Base-by-base conservation (phyloP, 1,140 invertebrate species). In the Drosophila lacteicornis region DNA sequence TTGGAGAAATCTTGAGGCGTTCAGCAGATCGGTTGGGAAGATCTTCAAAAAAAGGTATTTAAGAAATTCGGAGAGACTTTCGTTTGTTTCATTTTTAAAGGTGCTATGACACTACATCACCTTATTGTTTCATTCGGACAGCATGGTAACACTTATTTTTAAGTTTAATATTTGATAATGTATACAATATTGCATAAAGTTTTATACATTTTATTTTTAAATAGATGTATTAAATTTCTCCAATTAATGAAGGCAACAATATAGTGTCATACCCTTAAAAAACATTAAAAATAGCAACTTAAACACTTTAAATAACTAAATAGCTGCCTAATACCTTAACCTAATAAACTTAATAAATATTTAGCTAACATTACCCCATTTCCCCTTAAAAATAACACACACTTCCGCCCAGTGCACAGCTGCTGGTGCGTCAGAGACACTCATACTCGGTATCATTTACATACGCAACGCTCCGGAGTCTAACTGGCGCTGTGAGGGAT, bases 401-500 rank as follows among this genome's bases (percentile, higher is more conserved):
- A 7, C 17, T 67, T 36, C 45, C 25, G 38, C 53, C 50, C 57
- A 46, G 69, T 79, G 70, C 38, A 46, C 46, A 19, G 40, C 53
- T 36, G 53, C 27, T 69, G 69, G 53, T 76, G 59, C 58, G 74
- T 68, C 73, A 71, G 33, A 70, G 67, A 56, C 81, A 68, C 60
- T 78, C 68, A 56, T 79, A 56, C 33, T 56, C 53, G 53, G 53
- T 56, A 79, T 78, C 75, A 82, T 66, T 59, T 77, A 68, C 75
- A 62, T 73, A 79, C 51, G 70, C 61, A 67, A 50, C 30, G 38
- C 33, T 57, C 33, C 45, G 53, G 67, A 58, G 68, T 84, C 59
- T 84, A 73, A 59, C 81, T 77, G 81, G 33, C 63, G 60, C 56
- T 71, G 45, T 13, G 67, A 46, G 62, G 59, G 67, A 79, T 66